phyloP scores from a whole-genome alignment of 2,113 vertebrate genomes.

The Amphilophus citrinellus region DNA sequence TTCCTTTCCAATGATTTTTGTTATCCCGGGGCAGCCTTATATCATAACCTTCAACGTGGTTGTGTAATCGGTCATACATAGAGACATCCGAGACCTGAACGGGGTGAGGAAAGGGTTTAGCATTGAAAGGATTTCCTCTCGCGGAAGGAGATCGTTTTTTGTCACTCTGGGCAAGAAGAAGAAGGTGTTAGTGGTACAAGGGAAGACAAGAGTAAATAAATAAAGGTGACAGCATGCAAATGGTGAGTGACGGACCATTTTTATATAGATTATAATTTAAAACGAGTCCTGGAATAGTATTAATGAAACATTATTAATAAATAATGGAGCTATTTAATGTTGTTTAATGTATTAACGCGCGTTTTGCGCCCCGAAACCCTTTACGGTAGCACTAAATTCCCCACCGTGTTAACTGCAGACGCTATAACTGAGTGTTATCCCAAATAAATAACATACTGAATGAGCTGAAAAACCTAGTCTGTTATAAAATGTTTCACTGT shows the following conservation, averaged over 20 bases:
- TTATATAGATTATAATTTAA: background rate
- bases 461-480: too few relatives aligned
- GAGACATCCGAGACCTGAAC: constrained; percentile 57
- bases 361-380: background rate
- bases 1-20: constrained; percentile 65
- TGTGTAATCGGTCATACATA: constrained; percentile 68
- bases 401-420: background rate
- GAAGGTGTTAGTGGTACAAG: background rate
- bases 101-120: background rate
- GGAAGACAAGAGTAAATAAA: background rate
- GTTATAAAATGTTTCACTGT: background rate
- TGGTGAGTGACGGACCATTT: background rate
- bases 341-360: background rate
- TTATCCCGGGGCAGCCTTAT: constrained; percentile 72
- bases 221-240: background rate
- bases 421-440: background rate
- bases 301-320: background rate
- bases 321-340: background rate
- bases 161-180: background rate
- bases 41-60: constrained; percentile 66
- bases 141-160: background rate
- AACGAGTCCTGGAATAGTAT: background rate
- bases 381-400: background rate
- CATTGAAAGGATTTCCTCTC: background rate
- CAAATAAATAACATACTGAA: background rate